These are phyloP conservation scores for Vespertilio murinus DNA, from an alignment of 2,797 vertebrate species.

Conservation along the genomic window DNA sequence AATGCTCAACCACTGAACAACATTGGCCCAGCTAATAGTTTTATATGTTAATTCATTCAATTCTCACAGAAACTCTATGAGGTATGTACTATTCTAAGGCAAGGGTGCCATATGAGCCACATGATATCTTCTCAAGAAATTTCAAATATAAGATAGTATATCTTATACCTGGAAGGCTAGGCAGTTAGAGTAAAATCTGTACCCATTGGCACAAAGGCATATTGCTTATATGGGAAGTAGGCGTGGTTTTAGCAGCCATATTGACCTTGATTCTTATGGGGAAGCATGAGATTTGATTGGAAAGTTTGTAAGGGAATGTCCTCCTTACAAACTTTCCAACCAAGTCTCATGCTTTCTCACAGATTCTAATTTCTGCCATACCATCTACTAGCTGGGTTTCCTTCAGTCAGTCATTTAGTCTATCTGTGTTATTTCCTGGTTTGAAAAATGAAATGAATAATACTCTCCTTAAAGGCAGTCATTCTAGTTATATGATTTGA, in stretches of 20 bases:
- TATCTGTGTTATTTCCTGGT: not conserved
- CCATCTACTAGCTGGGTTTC: not conserved
- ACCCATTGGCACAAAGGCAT: not conserved
- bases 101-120: not conserved
- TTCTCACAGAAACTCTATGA: not conserved
- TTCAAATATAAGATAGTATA: not conserved
- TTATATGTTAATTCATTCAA: not conserved
- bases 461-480: not conserved
- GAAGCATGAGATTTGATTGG: too few species aligned
- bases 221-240: not conserved
- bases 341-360: too few species aligned
- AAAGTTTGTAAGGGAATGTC: too few species aligned
- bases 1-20: not conserved
- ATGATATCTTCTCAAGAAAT: not conserved
- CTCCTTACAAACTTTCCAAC: too few species aligned
- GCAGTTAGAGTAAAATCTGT: not conserved
- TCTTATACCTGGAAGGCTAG: not conserved
- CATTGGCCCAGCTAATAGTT: not conserved
- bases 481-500: not conserved
- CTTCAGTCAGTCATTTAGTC: not conserved
- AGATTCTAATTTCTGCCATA: not conserved
- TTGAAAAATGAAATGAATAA: not conserved
- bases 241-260: not conserved
- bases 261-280: too few species aligned
- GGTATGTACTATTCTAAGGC: not conserved